Percentiles rank a stretch among this genome's conserved stretches.
These are phyloP conservation scores for Calliphora vomitoria DNA, from an alignment of 2,888 invertebrate species.

Conservation along the genomic window DNA sequence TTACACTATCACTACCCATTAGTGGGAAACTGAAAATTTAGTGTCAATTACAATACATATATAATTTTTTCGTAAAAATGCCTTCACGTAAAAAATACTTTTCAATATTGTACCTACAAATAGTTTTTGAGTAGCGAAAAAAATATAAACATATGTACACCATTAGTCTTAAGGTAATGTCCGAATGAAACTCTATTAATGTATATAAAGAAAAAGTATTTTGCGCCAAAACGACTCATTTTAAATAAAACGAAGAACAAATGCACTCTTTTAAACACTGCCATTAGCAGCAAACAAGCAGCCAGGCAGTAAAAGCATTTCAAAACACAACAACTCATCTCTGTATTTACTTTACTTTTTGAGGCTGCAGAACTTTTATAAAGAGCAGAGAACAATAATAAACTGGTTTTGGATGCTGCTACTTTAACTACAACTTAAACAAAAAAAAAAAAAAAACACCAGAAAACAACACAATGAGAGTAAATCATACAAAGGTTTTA, in stretches of 20 bases:
- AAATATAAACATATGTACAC: too few relatives aligned
- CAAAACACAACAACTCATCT: constrained; percentile 52
- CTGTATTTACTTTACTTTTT: constrained; percentile 24
- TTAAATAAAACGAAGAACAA: neutral
- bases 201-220: too few relatives aligned
- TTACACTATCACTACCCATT: too few relatives aligned
- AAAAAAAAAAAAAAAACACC: constrained; percentile 41
- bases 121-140: too few relatives aligned
- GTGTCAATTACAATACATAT: too few relatives aligned
- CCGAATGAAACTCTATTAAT: too few relatives aligned
- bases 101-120: too few relatives aligned
- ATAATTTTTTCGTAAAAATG: too few relatives aligned
- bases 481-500: constrained; percentile 46
- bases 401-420: constrained; percentile 68
- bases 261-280: constrained; percentile 18
- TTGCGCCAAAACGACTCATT: too few relatives aligned
- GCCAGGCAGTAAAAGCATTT: constrained; percentile 31
- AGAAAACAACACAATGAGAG: constrained; percentile 46
- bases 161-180: too few relatives aligned
- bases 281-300: constrained; percentile 24
- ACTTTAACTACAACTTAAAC: constrained; percentile 39
- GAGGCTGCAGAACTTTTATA: constrained; percentile 27
- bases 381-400: constrained; percentile 51
- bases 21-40: too few relatives aligned
- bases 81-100: too few relatives aligned